These are phyloP conservation scores for Balaenoptera acutorostrata DNA, from an alignment of 2,113 vertebrate genomes.

Conservation along the genomic window DNA sequence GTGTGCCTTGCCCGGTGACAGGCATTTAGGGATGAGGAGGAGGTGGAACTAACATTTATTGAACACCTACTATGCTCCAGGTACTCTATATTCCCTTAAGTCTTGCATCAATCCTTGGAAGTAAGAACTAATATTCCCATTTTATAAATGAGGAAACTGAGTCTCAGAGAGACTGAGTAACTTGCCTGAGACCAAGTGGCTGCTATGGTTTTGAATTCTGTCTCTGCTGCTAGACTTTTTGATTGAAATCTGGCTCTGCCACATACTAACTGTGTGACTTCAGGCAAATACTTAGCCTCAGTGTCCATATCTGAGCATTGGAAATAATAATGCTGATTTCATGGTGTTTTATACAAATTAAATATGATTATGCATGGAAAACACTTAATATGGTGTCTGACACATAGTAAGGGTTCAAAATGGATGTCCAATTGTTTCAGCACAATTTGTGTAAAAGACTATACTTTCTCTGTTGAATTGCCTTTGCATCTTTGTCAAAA, in stretches of 20 bases:
- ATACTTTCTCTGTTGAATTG: background rate
- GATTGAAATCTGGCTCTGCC: background rate
- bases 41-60: background rate
- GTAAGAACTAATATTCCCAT: background rate
- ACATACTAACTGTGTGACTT: background rate
- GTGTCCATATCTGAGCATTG: background rate
- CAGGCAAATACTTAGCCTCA: background rate
- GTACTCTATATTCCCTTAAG: background rate
- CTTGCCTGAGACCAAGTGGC: background rate
- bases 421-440: background rate
- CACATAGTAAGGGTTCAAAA: fast-evolving
- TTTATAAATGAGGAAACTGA: background rate
- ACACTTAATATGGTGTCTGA: background rate
- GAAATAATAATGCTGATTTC: background rate
- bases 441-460: background rate
- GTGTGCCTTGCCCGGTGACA: background rate
- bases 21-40: background rate
- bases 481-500: background rate
- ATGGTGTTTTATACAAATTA: background rate
- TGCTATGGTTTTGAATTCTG: background rate
- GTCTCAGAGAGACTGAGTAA: background rate
- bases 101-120: background rate
- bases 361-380: fast-evolving
- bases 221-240: background rate
- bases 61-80: background rate